Evolutionary conservation across 2,113 vertebrate species (phyloP).

Genomic region (Fukomys damarensis): DNA sequence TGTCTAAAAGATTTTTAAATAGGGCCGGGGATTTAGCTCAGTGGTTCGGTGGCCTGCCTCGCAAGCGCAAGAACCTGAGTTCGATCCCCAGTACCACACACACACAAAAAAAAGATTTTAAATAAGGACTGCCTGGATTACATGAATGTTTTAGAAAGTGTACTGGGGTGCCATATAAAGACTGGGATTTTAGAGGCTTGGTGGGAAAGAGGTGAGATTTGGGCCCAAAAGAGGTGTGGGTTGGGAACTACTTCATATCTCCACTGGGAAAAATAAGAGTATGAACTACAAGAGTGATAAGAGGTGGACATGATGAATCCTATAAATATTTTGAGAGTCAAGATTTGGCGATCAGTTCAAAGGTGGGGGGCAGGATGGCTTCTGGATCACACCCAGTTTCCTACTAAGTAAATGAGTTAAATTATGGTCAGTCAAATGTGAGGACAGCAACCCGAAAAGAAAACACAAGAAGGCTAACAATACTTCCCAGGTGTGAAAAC

Average conservation of each 20-base stretch:
- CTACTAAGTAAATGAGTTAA: background rate
- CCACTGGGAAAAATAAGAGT: background rate
- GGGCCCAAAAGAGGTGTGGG: background rate
- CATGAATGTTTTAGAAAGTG: background rate
- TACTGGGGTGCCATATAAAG: background rate
- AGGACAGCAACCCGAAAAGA: background rate
- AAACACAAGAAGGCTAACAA: background rate
- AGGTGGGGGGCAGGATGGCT: background rate
- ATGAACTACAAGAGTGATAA: background rate
- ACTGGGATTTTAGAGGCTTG: background rate
- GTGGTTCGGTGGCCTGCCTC: no score
- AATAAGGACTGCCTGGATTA: background rate
- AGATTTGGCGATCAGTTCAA: background rate
- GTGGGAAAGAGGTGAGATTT: background rate
- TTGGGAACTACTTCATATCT: background rate
- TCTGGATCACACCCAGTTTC: background rate
- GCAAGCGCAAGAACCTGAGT: no score
- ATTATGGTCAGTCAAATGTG: background rate
- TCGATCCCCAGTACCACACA: no score
- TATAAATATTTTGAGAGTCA: background rate
- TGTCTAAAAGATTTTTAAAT: slow-evolving; percentile 19
- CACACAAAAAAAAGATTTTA: slow-evolving; percentile 37
- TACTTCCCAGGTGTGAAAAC: background rate
- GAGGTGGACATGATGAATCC: background rate
- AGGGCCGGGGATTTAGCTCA: no score